phyloP scores from a whole-genome alignment of 2,888 invertebrate species.

The Drosophila acutilabella region DNA sequence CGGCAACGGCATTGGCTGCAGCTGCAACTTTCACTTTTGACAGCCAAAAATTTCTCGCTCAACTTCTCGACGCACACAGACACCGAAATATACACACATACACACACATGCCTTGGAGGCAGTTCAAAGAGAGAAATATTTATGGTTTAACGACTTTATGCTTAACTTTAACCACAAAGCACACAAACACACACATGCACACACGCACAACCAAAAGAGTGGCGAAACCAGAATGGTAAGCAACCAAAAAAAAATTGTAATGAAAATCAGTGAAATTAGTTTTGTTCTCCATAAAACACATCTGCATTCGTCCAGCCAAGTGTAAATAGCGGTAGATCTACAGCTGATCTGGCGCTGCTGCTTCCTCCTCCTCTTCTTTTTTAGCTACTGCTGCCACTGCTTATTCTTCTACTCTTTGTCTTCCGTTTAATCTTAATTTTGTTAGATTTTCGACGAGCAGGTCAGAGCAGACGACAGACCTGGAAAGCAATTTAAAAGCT shows the following conservation, averaged over 20 bases:
- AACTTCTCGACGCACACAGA: slow-evolving; percentile 60
- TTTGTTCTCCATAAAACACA: slow-evolving; percentile 42
- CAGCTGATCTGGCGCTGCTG: slow-evolving; percentile 5
- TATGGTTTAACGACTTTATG: slow-evolving; percentile 74
- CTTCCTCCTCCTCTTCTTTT: not conserved
- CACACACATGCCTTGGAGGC: slow-evolving; percentile 28
- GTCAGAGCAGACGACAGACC: slow-evolving; percentile 8
- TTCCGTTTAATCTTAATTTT: slow-evolving; percentile 10
- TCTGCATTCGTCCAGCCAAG: slow-evolving; percentile 3
- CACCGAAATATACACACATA: not conserved
- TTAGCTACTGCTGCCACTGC: not conserved
- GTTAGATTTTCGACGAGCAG: slow-evolving; percentile 9
- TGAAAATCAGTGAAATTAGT: slow-evolving; percentile 69
- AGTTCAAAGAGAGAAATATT: slow-evolving; percentile 73
- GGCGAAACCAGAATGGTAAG: slow-evolving; percentile 67
- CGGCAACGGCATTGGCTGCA: slow-evolving; percentile 65
- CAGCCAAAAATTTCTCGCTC: slow-evolving; percentile 80
- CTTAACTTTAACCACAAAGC: slow-evolving; percentile 70
- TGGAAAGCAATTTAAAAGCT: slow-evolving; percentile 11
- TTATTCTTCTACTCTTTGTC: not conserved
- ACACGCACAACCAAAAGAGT: slow-evolving; percentile 25
- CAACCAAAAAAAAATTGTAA: slow-evolving; percentile 43
- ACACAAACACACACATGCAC: slow-evolving; percentile 4
- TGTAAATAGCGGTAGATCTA: slow-evolving; percentile 9
- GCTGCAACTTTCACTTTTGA: slow-evolving; percentile 81